These are phyloP conservation scores for Drosophila setosimentum DNA, from an alignment of 2,888 invertebrate species.

Conservation along the genomic window DNA sequence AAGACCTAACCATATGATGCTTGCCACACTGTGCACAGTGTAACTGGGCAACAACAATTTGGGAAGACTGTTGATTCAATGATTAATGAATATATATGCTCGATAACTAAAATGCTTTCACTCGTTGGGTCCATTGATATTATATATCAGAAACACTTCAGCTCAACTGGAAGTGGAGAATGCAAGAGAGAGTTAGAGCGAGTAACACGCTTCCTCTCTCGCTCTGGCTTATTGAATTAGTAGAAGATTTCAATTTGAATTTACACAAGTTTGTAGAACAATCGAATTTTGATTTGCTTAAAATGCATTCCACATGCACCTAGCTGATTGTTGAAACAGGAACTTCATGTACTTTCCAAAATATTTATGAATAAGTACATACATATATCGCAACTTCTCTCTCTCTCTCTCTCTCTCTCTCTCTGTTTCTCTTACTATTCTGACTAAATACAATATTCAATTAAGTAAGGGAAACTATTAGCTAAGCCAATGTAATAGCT, in stretches of 20 bases:
- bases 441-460: neutral
- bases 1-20: conserved; percentile 27
- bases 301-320: neutral
- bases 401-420: neutral
- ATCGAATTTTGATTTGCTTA: neutral
- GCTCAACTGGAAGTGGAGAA: no score
- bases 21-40: conserved; percentile 39
- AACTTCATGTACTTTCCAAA: neutral
- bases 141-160: no score
- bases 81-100: conserved; percentile 38
- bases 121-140: neutral
- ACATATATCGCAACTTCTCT: no score
- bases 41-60: conserved; percentile 21
- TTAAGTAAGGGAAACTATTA: neutral
- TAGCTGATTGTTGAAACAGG: neutral
- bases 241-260: neutral
- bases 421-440: neutral
- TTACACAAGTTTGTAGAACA: neutral
- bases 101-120: neutral
- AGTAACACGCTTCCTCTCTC: neutral
- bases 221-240: neutral
- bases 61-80: conserved; percentile 47
- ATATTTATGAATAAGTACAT: neutral
- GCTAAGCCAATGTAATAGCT: neutral
- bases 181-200: neutral